Evolutionary conservation across 2,888 invertebrate genomes (phyloP).

Genomic region (Andricus quercusramuli): DNA sequence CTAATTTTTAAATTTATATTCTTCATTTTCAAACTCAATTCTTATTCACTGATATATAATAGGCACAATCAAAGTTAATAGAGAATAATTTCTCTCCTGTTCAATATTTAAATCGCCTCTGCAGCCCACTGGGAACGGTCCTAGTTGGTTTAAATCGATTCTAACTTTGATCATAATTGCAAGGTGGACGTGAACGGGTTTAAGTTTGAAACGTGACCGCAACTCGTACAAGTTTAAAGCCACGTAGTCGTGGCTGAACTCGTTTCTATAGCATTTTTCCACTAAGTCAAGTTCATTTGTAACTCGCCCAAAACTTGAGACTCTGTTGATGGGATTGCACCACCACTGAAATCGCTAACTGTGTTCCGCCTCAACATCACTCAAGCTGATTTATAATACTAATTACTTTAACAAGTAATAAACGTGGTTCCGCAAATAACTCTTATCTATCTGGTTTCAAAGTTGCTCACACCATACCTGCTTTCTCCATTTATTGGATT

Average conservation of each 20-base stretch:
- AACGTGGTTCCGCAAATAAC: background rate
- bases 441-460: background rate
- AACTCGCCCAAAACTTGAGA: background rate
- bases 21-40: too few relatives aligned
- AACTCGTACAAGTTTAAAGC: constrained; percentile 3
- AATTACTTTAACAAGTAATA: background rate
- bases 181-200: constrained; percentile 7
- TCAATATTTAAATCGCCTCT: background rate
- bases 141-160: constrained; percentile 4
- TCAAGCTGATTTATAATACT: constrained; percentile 7
- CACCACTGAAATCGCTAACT: background rate
- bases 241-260: background rate
- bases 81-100: background rate
- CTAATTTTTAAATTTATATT: too few relatives aligned
- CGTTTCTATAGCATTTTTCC: background rate
- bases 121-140: background rate
- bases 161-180: constrained; percentile 4
- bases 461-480: background rate
- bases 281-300: background rate
- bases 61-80: background rate
- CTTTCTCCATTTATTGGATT: too few relatives aligned
- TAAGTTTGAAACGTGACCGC: constrained; percentile 7
- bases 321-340: constrained; percentile 7
- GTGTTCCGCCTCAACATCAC: background rate
- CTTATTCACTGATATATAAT: background rate